phyloP scores from a whole-genome alignment of 2,888 invertebrate species.

The Protula sp. region DNA sequence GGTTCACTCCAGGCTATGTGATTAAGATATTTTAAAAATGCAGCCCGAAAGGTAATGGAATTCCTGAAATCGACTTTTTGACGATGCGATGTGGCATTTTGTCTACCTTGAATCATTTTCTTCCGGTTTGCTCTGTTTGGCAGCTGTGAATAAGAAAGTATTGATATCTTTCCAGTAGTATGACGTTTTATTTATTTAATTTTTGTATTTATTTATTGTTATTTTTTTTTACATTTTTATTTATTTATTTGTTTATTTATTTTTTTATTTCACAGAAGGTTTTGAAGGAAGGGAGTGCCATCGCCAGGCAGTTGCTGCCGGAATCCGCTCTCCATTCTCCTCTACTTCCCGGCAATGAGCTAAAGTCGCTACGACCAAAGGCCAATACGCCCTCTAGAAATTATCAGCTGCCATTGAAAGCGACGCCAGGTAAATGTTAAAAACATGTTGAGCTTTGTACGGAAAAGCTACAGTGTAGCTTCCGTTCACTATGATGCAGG shows the following conservation, averaged over 20 bases:
- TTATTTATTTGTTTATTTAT: not conserved
- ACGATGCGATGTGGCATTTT: no score
- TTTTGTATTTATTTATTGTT: no score
- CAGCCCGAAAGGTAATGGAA: no score
- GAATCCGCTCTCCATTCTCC: not conserved
- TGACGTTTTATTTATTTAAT: no score
- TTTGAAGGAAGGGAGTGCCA: not conserved
- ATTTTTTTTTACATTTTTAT: not conserved
- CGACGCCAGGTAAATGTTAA: not conserved
- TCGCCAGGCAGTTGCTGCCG: not conserved
- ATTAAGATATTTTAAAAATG: no score
- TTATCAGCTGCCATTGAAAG: not conserved
- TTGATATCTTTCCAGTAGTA: no score
- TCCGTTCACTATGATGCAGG: no score
- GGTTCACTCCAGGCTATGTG: no score
- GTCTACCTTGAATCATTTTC: not conserved
- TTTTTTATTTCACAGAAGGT: not conserved
- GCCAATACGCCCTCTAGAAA: not conserved
- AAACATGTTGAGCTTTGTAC: no score
- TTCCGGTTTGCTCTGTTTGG: not conserved
- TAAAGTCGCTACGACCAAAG: not conserved
- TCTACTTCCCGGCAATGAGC: not conserved
- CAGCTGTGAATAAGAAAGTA: not conserved
- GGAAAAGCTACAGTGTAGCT: no score
- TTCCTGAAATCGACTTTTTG: no score